Base-by-base conservation (phyloP, 2,113 vertebrate genomes). In the Malurus elegans region DNA sequence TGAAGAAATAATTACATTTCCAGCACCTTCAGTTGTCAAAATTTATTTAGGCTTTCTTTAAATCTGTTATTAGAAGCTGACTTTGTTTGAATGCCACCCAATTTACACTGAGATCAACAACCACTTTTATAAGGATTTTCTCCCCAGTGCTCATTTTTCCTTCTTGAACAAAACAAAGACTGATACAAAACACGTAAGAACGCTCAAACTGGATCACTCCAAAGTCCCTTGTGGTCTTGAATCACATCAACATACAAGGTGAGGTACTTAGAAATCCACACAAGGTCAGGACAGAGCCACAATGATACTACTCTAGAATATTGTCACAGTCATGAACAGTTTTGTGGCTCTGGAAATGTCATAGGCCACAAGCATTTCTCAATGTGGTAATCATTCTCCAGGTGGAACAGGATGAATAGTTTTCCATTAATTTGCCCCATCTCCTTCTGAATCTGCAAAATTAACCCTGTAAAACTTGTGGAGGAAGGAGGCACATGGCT, bases 81-180 rank as follows among this genome's bases (percentile, higher is more conserved):
- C 6, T 8, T 58, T 19, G 6, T 36, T 86, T 71, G 51, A 71
- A 84, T 29, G 28, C 12, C 42, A 14, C 25, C 15, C 62, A 23
- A 32, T 4, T 50, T 69, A 26, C 0, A 0, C 0, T 58, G 31
- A 84, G n/a, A 70, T 36, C 31, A 57, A 44, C 36, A 80, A 15
- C 4, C 5, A 45, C 25, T 74, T 78, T 38, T 31, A 16, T 28
- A n/a, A 1, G 29, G 3, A 20, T 74, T 73, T 74, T 12, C 18
- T 75, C 5, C 14, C 1, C 7, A 34, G 21, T 26, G 47, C 7
- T 80, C 7, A 23, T 47, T 29, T 75, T 8, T 32, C 26, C 56
- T 82, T 62, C 66, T 73, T 28, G 18, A 78, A 54, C 4, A 40
- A 73, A 81, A 28, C 11, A 57, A 78, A 58, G 31, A 47, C 11